Evolutionary conservation across 2,113 vertebrate genomes (phyloP).

Genomic region (Tringa solitaria): DNA sequence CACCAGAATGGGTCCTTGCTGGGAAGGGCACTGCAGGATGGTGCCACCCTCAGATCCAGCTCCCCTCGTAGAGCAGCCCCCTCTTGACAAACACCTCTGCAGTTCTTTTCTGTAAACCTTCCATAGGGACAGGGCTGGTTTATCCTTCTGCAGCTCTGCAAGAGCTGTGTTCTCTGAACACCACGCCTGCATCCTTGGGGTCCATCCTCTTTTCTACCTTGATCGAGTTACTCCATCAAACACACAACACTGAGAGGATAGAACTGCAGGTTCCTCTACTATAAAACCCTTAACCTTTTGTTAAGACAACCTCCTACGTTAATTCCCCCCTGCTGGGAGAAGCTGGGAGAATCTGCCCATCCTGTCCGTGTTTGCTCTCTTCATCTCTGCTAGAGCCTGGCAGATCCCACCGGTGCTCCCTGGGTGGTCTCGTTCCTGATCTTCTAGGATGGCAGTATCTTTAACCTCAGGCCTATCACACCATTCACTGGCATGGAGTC

Average conservation of each 20-base stretch:
- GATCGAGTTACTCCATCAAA: not conserved
- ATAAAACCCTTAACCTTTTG: not conserved
- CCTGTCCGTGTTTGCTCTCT: not conserved
- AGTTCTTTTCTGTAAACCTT: not conserved
- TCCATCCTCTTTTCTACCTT: not conserved
- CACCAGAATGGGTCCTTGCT: not conserved
- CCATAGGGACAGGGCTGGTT: not conserved
- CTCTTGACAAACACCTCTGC: not conserved
- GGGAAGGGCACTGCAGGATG: not conserved
- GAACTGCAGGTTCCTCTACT: not conserved
- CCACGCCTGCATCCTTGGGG: accelerated
- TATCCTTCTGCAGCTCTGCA: accelerated
- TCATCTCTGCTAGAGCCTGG: accelerated
- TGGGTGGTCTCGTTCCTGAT: not conserved
- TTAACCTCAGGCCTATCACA: not conserved
- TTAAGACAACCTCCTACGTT: not conserved
- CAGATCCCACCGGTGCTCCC: not conserved
- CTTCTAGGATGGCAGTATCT: not conserved
- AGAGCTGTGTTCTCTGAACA: not conserved
- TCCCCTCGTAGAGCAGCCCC: not conserved
- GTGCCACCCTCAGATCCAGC: not conserved
- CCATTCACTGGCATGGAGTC: not conserved
- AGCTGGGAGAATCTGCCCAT: not conserved
- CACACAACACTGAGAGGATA: not conserved
- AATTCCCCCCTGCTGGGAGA: not conserved